Conservation (phyloP, 1,140 invertebrate genomes). For the Linepithema humile region DNA sequence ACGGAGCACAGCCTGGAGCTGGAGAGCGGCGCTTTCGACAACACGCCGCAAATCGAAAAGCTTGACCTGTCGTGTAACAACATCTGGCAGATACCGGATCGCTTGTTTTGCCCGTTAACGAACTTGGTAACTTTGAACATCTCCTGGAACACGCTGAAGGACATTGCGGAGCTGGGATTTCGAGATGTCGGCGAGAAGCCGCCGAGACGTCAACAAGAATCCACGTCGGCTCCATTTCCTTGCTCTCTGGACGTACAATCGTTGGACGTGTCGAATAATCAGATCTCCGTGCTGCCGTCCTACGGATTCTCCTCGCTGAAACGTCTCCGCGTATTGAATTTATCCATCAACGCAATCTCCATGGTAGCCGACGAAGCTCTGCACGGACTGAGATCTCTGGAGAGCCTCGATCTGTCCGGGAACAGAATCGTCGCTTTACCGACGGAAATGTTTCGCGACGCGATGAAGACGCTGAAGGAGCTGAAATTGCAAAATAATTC, state of each 20-base stretch:
- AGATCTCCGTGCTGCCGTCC: conserved; percentile 91
- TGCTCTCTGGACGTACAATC: conserved; percentile 92
- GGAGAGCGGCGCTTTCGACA: conserved; percentile 89
- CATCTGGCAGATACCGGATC: conserved; percentile 94
- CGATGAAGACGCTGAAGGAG: conserved; percentile 91
- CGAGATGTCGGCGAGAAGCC: conserved; percentile 84
- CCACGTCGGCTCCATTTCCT: conserved; percentile 79
- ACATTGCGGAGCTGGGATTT: conserved; percentile 93
- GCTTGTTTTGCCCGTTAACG: conserved; percentile 92
- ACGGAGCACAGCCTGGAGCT: conserved; percentile 92
- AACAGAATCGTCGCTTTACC: conserved; percentile 95
- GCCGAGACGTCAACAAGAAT: conserved; percentile 54
- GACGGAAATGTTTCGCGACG: conserved; percentile 92
- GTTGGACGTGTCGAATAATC: conserved; percentile 93
- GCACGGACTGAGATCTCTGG: conserved; percentile 90
- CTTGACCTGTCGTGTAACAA: conserved; percentile 95
- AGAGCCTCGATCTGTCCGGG: conserved; percentile 93
- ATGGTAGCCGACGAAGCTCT: conserved; percentile 93
- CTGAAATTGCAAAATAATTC: conserved; percentile 95
- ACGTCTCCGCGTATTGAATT: conserved; percentile 90
- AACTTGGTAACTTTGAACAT: conserved; percentile 92
- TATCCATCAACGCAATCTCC: conserved; percentile 94
- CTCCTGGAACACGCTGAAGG: conserved; percentile 93
- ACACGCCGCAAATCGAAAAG: conserved; percentile 90
- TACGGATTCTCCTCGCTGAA: conserved; percentile 91